Base-by-base conservation (phyloP, 1,140 invertebrate genomes). In the Uloborus diversus region DNA sequence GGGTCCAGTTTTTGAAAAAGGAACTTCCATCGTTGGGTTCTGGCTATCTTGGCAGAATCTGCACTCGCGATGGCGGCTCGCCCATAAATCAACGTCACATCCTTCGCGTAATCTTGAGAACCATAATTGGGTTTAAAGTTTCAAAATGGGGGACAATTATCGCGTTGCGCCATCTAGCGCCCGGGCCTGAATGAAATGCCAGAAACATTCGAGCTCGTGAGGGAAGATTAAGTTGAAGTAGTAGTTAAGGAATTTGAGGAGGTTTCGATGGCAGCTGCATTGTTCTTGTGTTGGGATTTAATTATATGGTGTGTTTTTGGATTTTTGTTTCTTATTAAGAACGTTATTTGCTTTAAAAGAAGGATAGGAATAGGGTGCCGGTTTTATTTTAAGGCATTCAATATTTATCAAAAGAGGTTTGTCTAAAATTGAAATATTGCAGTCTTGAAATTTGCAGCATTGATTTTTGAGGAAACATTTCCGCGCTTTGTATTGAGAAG, bases 61-160 rank as follows among this genome's bases (percentile, higher is more conserved):
- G 17, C 13, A 27, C 17, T 25, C 14, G 11, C 17, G 37, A 68
- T 56, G 49, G 20, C 4, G 32, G 51, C 28, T 7, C 56, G 30
- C 28, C 11, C 25, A 69, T 69, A 35, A 56, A 69, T 32, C 51
- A 53, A 69, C 47, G 37, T 42, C 37, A 17, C 17, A 9, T 17
- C 9, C 9, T 42, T 42, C 37, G 37, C 37, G 37, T 42, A 42
- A 42, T 42, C 37, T 42, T 42, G 51, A 61, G 57, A 17, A 42
- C 37, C 17, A 61, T 73, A 73, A 73, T 73, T 73, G 69, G 28
- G 37, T 61, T 73, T 73, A 49, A 73, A 62, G 37, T 49, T 73
- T 73, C 37, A 73, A 73, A n/a, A 70, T 68, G 33, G 65, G 53
- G 37, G 20, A 4, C 69, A 73, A 62, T 73, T 73, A 73, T 61